Conservation (phyloP, 2,113 vertebrate genomes). For the Numenius arquata region DNA sequence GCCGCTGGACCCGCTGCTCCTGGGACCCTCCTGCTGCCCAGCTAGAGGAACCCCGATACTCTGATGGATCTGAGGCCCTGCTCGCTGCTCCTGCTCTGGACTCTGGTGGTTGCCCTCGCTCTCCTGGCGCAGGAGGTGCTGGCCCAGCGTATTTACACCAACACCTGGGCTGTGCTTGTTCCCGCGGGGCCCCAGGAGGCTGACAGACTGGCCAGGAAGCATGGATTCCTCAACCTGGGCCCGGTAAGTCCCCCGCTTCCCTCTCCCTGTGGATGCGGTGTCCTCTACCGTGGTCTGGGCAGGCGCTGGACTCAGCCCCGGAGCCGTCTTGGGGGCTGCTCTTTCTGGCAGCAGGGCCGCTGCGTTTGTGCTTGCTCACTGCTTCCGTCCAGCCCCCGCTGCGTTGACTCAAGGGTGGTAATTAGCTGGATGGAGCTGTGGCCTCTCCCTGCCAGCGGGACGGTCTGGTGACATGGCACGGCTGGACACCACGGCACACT, state of each 20-base stretch:
- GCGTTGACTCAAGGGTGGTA: neutral
- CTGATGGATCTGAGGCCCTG: slow-evolving; percentile 78
- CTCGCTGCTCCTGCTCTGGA: slow-evolving; percentile 74
- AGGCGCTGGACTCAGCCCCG: fast-evolving
- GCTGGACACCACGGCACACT: fast-evolving
- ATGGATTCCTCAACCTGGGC: slow-evolving; percentile 91
- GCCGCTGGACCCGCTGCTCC: neutral
- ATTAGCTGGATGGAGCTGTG: neutral
- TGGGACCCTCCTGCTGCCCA: neutral
- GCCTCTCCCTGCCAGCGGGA: neutral
- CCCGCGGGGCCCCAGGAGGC: slow-evolving; percentile 81
- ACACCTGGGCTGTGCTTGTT: slow-evolving; percentile 91
- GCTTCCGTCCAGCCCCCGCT: neutral
- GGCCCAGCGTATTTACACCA: slow-evolving; percentile 84
- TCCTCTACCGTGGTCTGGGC: neutral
- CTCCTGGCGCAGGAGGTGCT: slow-evolving; percentile 68
- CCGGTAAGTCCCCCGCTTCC: slow-evolving; percentile 72
- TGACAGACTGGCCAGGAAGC: slow-evolving; percentile 83
- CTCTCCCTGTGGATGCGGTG: fast-evolving
- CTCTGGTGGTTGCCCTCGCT: slow-evolving; percentile 76
- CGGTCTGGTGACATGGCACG: neutral
- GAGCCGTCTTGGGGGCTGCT: neutral
- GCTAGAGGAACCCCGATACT: slow-evolving; percentile 10
- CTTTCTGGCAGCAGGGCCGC: neutral
- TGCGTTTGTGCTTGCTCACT: fast-evolving